These are phyloP conservation scores for Staurois parvus DNA, from an alignment of 2,797 vertebrate genomes.

Conservation along the genomic window DNA sequence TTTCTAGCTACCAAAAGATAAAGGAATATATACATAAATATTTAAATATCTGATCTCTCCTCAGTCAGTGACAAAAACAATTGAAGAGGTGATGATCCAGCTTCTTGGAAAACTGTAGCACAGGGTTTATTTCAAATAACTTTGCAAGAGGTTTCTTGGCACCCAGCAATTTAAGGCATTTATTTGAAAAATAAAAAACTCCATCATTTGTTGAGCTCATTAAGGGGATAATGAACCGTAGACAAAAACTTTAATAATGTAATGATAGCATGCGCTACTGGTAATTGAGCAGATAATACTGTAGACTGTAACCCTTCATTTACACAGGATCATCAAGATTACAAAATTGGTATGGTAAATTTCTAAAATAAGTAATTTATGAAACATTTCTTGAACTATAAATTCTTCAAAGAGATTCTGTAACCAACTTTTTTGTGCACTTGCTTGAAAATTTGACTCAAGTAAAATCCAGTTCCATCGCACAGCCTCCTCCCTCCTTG, in stretches of 20 bases:
- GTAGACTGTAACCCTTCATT: background rate
- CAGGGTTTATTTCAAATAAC: background rate
- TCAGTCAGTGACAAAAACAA: too few species aligned
- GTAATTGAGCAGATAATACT: slow-evolving; percentile 40
- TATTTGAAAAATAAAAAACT: background rate
- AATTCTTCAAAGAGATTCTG: background rate
- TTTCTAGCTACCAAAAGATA: background rate
- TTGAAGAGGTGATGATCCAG: too few species aligned
- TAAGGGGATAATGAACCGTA: slow-evolving; percentile 23
- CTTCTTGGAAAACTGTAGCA: too few species aligned
- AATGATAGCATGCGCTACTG: slow-evolving; percentile 26
- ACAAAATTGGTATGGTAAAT: background rate
- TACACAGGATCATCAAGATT: background rate
- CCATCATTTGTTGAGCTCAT: slow-evolving; percentile 29
- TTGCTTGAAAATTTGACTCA: background rate
- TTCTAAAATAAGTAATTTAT: slow-evolving; percentile 19
- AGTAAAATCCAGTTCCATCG: background rate
- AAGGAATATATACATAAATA: background rate
- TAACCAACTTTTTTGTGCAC: background rate
- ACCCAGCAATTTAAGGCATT: background rate
- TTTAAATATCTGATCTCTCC: too few species aligned
- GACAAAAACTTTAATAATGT: slow-evolving; percentile 22
- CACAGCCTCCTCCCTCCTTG: background rate
- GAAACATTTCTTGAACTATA: background rate
- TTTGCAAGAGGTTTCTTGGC: background rate